phyloP scores from a whole-genome alignment of 2,797 vertebrate species.

The Borostomias antarcticus region DNA sequence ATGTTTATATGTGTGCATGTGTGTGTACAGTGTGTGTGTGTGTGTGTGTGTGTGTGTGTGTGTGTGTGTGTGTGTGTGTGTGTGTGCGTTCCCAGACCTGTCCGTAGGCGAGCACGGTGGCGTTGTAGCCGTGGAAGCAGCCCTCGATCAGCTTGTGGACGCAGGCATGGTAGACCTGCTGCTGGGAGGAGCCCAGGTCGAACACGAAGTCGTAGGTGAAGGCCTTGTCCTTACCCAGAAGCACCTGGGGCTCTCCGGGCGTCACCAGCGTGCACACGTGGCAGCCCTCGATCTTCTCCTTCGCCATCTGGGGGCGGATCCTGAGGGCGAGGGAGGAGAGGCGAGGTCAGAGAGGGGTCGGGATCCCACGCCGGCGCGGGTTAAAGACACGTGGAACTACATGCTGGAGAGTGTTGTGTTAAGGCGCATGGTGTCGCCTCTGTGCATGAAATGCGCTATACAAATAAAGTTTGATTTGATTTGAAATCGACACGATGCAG shows the following conservation, averaged over 20 bases:
- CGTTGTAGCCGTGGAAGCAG: constrained; percentile 97
- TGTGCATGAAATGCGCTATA: too few species aligned
- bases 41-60: neutral
- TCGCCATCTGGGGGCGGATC: constrained; percentile 95
- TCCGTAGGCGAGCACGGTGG: constrained; percentile 94
- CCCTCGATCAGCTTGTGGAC: constrained; percentile 94
- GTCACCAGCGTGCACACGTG: constrained; percentile 95
- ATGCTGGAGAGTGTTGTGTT: too few species aligned
- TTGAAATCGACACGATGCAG: too few species aligned
- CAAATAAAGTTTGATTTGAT: too few species aligned
- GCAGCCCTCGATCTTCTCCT: constrained; percentile 97
- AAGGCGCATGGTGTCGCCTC: too few species aligned
- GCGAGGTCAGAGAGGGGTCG: neutral
- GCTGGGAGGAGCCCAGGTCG: constrained; percentile 88
- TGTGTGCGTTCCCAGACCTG: constrained; percentile 76
- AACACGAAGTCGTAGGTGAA: constrained; percentile 98
- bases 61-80: neutral
- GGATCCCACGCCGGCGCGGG: too few species aligned
- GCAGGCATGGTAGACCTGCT: constrained; percentile 82
- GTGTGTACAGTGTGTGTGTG: neutral
- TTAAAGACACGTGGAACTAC: too few species aligned
- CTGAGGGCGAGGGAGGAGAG: constrained; percentile 59
- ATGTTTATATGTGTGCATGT: neutral
- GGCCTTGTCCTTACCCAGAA: constrained; percentile 97
- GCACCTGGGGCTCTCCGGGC: constrained; percentile 92